Base-by-base conservation (phyloP, 2,888 invertebrate genomes). In the Netelia inedita region DNA sequence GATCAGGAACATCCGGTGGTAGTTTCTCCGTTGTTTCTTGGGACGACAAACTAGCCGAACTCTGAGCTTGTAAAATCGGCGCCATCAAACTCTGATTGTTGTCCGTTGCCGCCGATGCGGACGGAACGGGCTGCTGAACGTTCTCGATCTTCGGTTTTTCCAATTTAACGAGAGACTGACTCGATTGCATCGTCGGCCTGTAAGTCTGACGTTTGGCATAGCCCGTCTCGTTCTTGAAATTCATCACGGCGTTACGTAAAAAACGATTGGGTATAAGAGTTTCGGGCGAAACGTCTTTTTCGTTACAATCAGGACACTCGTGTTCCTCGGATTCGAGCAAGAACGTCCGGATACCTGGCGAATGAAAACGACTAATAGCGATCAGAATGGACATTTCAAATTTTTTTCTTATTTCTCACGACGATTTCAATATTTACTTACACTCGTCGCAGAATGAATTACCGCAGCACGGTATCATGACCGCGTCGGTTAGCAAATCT, bases 391-490 rank as follows among this genome's bases (percentile, higher is more conserved):
- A 35, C 35, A 35, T 35, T 35, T 35, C 0, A 6, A 83, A 74
- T 21, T 69, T 55, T 65, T 72, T 21, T 55, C 53, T 73, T 19
- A n/a, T n/a, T 41, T 16, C 35, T 55, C 6, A 1, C 41, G 16
- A 19, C 28, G 19, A 8, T 16, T 41, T 6, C 16, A 23, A n/a
- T 41, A n/a, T 8, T 11, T 80, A 94, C 96, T 95, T 95, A 97
- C 99, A 99, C 94, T 99, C 99, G 94, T 99, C 99, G 94, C 99
- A 99, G 94, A 98, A 99, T 10, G 98, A 98, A 94, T 98, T 98
- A 2, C 99, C 99, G 94, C 99, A 99, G 93, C 99, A 99, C 0
- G 98, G 98, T 93, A 99, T 98, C 96, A 99, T 97, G 41, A 99
- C 99, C 53, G 99, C 99, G 94, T 99, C 99, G 0, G 97, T 96